Percentiles rank a stretch among this genome's conserved stretches.
Conservation (phyloP, 1,140 invertebrate genomes). For the Drosophila teissieri region DNA sequence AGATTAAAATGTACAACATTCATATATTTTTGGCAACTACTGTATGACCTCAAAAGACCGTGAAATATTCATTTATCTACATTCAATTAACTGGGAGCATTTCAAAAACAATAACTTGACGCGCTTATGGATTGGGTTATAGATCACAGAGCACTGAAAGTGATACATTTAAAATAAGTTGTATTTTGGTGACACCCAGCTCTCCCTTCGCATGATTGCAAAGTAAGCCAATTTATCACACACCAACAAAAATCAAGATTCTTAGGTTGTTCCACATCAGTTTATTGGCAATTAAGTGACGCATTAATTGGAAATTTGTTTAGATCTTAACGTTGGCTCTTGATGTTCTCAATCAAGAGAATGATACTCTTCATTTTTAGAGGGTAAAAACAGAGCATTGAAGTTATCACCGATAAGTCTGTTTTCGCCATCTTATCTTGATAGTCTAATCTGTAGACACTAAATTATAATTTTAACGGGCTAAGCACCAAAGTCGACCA, state of each 20-base stretch:
- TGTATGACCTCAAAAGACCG: conserved; percentile 25
- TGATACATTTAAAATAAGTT: background rate
- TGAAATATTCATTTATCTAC: background rate
- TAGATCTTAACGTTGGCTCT: conserved; percentile 2
- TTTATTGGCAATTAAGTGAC: conserved; percentile 29
- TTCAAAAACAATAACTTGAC: background rate
- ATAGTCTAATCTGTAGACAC: conserved; percentile 19
- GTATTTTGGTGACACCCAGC: background rate
- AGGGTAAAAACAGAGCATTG: background rate
- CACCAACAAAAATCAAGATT: background rate
- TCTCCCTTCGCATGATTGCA: background rate
- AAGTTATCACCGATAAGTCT: conserved; percentile 15
- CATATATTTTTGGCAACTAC: background rate
- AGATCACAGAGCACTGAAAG: background rate
- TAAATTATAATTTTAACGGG: conserved; percentile 17
- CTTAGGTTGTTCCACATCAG: background rate
- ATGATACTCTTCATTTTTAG: background rate
- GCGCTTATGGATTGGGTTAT: background rate
- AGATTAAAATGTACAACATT: no score
- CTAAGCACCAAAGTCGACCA: background rate
- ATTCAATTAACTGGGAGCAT: background rate
- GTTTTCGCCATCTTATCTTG: conserved; percentile 24
- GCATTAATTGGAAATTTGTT: conserved; percentile 16
- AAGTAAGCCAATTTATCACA: background rate
- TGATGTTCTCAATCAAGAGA: background rate